Conservation (phyloP, 1,140 invertebrate genomes). For the Paraescarpia echinospica region DNA sequence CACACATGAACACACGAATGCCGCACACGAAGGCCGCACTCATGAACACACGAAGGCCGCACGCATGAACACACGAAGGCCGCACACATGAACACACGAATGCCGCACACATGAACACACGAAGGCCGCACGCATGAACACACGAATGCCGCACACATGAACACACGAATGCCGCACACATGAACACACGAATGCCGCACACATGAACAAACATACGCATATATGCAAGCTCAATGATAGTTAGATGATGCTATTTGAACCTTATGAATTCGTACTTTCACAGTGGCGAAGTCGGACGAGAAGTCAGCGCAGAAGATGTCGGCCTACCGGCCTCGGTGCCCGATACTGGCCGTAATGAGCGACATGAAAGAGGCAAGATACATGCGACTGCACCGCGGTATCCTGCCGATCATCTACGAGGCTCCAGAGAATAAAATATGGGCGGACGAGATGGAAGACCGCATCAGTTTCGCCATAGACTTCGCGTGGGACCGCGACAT, state of each 20-base stretch:
- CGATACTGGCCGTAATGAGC: slow-evolving; percentile 92
- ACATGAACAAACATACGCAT: neutral
- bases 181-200: neutral
- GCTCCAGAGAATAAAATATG: neutral
- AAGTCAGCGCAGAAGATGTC: slow-evolving; percentile 65
- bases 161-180: neutral
- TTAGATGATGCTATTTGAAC: neutral
- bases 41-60: too few relatives aligned
- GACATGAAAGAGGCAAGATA: slow-evolving; percentile 82
- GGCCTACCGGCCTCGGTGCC: slow-evolving; percentile 90
- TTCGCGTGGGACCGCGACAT: neutral
- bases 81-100: too few relatives aligned
- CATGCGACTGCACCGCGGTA: slow-evolving; percentile 85
- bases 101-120: too few relatives aligned
- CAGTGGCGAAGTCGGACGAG: neutral
- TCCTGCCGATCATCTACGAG: slow-evolving; percentile 81
- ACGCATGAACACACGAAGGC: too few relatives aligned
- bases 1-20: too few relatives aligned
- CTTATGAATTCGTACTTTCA: neutral
- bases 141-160: too few relatives aligned
- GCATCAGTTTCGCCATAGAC: neutral
- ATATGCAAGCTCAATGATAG: neutral
- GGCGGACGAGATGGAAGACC: neutral
- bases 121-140: too few relatives aligned
- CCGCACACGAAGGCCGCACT: too few relatives aligned